Conservation (phyloP, 1,140 invertebrate genomes). For the Pseudomyrmex concolor region DNA sequence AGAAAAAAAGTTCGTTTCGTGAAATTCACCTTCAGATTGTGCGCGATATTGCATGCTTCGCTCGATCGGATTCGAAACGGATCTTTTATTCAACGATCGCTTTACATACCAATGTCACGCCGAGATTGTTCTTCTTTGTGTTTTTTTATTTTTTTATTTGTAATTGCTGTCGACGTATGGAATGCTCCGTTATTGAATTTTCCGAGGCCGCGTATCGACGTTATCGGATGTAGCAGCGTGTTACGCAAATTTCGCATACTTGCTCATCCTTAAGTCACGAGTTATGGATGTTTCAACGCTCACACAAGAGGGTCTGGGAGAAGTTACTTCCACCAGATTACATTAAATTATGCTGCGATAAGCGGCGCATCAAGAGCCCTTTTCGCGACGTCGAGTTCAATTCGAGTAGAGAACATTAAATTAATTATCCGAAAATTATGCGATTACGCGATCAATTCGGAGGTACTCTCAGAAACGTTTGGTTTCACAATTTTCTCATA, state of each 20-base stretch:
- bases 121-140: background rate
- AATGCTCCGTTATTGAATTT: constrained; percentile 16
- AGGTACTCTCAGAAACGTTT: background rate
- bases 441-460: background rate
- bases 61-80: background rate
- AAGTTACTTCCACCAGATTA: background rate
- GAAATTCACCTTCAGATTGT: background rate
- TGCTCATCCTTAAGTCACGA: background rate
- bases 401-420: background rate
- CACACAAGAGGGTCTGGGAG: too few species aligned
- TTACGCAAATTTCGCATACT: background rate
- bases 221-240: background rate
- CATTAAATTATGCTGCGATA: constrained; percentile 6
- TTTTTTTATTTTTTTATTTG: constrained; percentile 36
- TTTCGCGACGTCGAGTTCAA: background rate
- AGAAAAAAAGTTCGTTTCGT: too few species aligned
- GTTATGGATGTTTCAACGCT: constrained; percentile 15
- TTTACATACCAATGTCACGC: constrained; percentile 1
- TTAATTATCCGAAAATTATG: background rate
- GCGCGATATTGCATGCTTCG: constrained; percentile 10
- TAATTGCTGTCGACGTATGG: background rate
- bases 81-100: constrained; percentile 41
- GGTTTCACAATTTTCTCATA: background rate
- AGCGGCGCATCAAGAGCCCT: background rate
- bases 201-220: too few species aligned